Conservation (phyloP, 2,113 vertebrate genomes). For the Tychaedon coryphoeus region DNA sequence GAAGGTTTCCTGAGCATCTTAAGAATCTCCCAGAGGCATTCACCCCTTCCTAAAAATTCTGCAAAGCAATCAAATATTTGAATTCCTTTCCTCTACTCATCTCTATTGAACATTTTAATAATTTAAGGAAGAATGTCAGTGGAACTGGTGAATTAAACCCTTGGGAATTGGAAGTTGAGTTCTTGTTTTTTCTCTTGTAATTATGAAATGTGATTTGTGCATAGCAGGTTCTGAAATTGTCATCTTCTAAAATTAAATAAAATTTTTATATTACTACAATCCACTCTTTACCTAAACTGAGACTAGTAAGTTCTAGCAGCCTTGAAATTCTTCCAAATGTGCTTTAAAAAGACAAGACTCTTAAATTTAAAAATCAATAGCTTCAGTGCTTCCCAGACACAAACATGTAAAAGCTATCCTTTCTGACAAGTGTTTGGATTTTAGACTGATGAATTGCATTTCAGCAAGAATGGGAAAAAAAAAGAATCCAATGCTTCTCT, state of each 20-base stretch:
- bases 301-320: neutral
- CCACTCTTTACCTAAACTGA: neutral
- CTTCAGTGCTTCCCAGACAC: conserved; percentile 19
- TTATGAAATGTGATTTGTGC: neutral
- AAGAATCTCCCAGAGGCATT: neutral
- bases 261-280: neutral
- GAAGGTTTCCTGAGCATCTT: neutral
- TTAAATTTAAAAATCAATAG: conserved; percentile 60
- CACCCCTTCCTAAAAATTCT: neutral
- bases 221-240: neutral
- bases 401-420: conserved; percentile 15
- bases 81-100: neutral
- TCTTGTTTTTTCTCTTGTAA: neutral
- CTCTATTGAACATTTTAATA: neutral
- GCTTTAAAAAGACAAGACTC: neutral
- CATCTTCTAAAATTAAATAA: neutral
- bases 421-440: conserved; percentile 39
- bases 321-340: neutral
- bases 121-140: neutral
- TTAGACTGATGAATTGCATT: conserved; percentile 40
- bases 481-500: neutral
- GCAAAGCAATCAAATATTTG: neutral
- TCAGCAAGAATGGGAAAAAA: neutral
- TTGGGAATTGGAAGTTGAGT: neutral
- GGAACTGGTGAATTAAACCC: neutral